Evolutionary conservation across 1,140 invertebrate genomes (phyloP), one percentile per base, ranked within the genome.

Genomic region (Copidosoma floridanum): DNA sequence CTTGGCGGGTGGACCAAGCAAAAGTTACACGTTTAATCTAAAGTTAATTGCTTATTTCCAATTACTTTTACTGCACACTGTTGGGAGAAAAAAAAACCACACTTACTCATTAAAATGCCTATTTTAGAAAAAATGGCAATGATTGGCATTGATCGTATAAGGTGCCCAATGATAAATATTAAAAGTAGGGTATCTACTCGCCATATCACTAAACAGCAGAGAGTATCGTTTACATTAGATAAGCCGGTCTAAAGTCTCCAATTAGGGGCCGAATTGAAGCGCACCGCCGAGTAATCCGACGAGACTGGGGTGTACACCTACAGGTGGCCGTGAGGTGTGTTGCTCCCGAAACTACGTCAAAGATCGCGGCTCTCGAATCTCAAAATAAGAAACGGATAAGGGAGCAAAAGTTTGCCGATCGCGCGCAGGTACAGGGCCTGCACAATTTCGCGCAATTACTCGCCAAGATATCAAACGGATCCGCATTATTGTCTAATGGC

Each of bases 191-290:
- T 18, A 48, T 14, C 32, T 24, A n/a, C 24, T 1, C 2, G 46
- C 46, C 12, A 21, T n/a, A 10, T 27, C 23, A 20, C 27, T 1
- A 12, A 8, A 12, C 29, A 46, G 18, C 23, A 12, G 12, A n/a
- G 12, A 0, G 20, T 55, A 50, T 61, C 50, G 52, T 55, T 61
- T 61, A 55, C 51, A 54, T 41, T 61, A 51, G 58, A 55, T 61
- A 55, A 61, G 14, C 35, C 43, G 23, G n/a, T 18, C 14, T 35
- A 55, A 55, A 55, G 38, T 55, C 51, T 55, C 12, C 44, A 61
- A 48, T 55, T 55, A 55, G 32, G 40, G 35, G 16, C 40, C 52
- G 48, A 61, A 61, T 61, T 61, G 55, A 61, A 54, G 52, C 26
- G 24, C 35, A 55, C 50, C 37, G 58, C 43, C 44, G 50, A 55